phyloP scores from a whole-genome alignment of 2,888 invertebrate genomes.

The Megalurothrips usitatus region DNA sequence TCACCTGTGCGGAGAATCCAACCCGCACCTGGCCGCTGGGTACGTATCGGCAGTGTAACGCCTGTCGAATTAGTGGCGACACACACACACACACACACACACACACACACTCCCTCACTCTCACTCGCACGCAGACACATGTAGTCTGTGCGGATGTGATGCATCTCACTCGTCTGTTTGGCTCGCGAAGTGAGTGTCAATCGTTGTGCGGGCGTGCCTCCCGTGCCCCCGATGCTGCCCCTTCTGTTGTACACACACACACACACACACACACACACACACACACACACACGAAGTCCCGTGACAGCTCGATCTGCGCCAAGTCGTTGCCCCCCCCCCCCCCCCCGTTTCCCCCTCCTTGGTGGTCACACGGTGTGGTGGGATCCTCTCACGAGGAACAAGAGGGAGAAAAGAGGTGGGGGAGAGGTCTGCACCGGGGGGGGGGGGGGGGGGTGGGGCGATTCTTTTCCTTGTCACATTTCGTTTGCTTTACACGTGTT shows the following conservation, averaged over 20 bases:
- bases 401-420: neutral
- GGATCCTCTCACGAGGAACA: neutral
- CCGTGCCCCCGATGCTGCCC: neutral
- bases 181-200: too few species aligned
- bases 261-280: too few species aligned
- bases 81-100: too few species aligned
- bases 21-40: too few species aligned
- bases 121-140: too few species aligned
- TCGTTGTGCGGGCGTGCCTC: neutral
- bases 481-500: slow-evolving; percentile 25
- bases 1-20: too few species aligned
- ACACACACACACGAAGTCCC: neutral
- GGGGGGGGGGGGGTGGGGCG: neutral
- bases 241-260: too few species aligned
- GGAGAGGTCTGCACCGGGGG: neutral
- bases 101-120: too few species aligned
- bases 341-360: neutral
- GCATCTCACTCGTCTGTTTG: too few species aligned
- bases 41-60: too few species aligned
- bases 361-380: neutral
- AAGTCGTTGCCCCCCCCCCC: neutral
- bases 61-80: too few species aligned
- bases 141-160: too few species aligned
- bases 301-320: slow-evolving; percentile 11
- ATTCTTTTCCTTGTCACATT: slow-evolving; percentile 14